Base-by-base conservation (phyloP, 1,140 invertebrate species). In the Drosophila azteca region DNA sequence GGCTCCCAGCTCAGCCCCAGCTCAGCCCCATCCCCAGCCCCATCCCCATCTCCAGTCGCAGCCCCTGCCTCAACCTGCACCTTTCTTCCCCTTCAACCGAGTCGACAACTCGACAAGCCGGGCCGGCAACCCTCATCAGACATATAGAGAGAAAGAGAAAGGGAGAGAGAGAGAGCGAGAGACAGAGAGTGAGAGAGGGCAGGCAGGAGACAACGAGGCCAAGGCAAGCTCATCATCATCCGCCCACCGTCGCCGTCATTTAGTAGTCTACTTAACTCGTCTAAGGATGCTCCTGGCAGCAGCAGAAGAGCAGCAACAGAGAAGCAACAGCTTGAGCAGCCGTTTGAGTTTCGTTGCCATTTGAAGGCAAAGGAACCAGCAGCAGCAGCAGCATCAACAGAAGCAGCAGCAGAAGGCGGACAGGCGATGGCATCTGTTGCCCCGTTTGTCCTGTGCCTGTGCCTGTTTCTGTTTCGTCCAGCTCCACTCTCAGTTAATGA, bases 261-360 rank as follows among this genome's bases (percentile, higher is more conserved):
- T 85, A 85, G 82, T 87, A 87, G 83, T 87, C 83, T 88, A 88
- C 83, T 87, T 88, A 87, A 88, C 83, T 87, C 79, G 83, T 88
- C 79, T 88, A 61, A 88, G 79, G 70, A 87, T 82, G 65, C 70
- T 87, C 48, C 52, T 71, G 78, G 58, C 82, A 63, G 73, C 51
- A 71, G 55, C 52, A 62, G 55, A 29, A 31, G 50, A 69, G 72
- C 79, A 20, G 31, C 3, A 64, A 20, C 55, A 26, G 26, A 61
- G 50, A 48, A 78, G 60, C 77, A 80, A 81, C 82, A 79, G 71
- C 83, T 88, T 76, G 78, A 81, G 77, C 71, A 76, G 46, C 71
- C 76, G 74, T 87, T 87, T 78, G 73, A 87, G 78, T 69, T 87
- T 77, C 70, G 63, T 66, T 77, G 69, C 61, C 66, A 70, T 70